Evolutionary conservation across 2,797 vertebrate genomes (phyloP).

Genomic region (Tinamus major): DNA sequence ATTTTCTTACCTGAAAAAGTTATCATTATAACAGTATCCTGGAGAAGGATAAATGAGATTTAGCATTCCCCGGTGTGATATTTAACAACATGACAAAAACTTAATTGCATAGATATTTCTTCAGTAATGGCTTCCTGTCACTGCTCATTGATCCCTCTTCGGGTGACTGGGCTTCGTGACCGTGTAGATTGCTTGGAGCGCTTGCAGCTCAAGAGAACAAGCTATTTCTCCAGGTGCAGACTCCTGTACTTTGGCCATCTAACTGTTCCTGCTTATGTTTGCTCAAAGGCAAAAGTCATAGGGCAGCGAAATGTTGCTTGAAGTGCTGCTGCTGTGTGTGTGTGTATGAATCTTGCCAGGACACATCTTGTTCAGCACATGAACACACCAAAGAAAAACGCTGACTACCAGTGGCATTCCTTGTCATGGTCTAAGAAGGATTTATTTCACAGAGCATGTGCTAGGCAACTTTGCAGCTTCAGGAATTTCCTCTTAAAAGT

Average conservation of each 20-base stretch:
- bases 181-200: neutral
- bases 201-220: neutral
- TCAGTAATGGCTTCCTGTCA: neutral
- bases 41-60: neutral
- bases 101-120: neutral
- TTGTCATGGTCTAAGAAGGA: neutral
- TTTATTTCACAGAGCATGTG: neutral
- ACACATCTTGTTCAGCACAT: neutral
- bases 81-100: neutral
- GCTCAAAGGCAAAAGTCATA: neutral
- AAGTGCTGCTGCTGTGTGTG: neutral
- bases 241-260: neutral
- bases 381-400: neutral
- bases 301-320: neutral
- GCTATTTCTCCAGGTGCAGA: neutral
- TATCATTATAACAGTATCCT: neutral
- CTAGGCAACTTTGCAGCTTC: neutral
- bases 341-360: rapidly evolving
- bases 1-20: neutral
- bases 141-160: neutral
- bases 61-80: neutral
- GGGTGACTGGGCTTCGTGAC: neutral
- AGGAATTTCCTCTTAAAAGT: neutral
- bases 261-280: neutral
- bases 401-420: neutral